Evolutionary conservation across 2,113 vertebrate genomes (phyloP).

Genomic region (Ciconia boyciana): DNA sequence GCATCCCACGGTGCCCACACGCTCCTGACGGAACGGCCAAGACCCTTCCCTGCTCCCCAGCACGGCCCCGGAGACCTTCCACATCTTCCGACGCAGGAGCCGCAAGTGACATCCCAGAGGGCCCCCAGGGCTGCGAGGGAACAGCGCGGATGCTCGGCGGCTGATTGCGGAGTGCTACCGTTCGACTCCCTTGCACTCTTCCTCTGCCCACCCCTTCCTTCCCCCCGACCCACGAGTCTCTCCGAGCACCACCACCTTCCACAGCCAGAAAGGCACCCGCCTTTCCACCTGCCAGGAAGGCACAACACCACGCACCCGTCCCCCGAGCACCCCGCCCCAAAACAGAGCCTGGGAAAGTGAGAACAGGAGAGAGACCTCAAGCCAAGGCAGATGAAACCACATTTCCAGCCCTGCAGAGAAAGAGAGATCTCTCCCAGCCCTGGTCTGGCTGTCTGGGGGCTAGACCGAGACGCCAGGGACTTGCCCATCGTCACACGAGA

Average conservation of each 20-base stretch:
- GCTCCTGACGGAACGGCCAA: accelerated
- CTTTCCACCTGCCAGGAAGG: neutral
- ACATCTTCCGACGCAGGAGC: neutral
- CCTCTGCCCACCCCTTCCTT: neutral
- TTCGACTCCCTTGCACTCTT: neutral
- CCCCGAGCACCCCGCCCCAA: neutral
- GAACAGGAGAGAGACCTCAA: neutral
- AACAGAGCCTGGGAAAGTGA: neutral
- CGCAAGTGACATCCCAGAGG: accelerated
- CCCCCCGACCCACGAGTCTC: neutral
- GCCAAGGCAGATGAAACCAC: neutral
- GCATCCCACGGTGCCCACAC: accelerated
- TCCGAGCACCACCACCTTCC: neutral
- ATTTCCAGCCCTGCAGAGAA: neutral
- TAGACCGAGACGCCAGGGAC: neutral
- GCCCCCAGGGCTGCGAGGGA: accelerated
- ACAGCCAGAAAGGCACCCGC: neutral
- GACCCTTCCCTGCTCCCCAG: neutral
- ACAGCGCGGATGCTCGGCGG: accelerated
- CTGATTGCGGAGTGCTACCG: neutral
- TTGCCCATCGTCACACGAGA: accelerated
- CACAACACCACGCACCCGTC: neutral
- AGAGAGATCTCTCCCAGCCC: neutral
- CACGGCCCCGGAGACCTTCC: neutral
- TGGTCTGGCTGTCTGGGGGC: neutral